Evolutionary conservation across 2,113 vertebrate species (phyloP), one percentile per base, ranked within the genome.

Genomic region (Martes martes): DNA sequence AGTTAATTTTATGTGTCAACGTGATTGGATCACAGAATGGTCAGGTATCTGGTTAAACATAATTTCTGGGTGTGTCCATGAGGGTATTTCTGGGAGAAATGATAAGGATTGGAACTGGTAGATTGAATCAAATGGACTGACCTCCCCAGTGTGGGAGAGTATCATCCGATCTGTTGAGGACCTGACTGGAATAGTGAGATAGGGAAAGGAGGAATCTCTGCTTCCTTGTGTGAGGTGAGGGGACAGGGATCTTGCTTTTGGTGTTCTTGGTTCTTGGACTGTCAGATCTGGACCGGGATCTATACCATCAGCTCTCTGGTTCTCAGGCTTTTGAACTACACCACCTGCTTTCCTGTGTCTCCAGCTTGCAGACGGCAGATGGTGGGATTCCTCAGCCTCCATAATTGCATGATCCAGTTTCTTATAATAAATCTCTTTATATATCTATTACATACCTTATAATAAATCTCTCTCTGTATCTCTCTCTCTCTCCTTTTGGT

Each of bases 111-210:
- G 52, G 21, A 39, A 55, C n/a, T 47, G 24, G 47, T 19, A 67
- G 10, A 33, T 2, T 82, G 39, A 39, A 13, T 47, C 21, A 79
- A 7, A 3, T 2, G 23, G 11, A 11, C 3, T 23, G 42, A 6
- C 7, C 24, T 67, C 21, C 33, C 2, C 1, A 6, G 0, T 16
- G 28, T 45, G 19, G 19, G 36, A 78, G 31, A 36, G 2, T 7
- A 2, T 21, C 39, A 10, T 28, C 15, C 18, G 39, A 3, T 47
- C 4, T 5, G 36, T 8, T 6, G 39, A 50, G 36, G 24, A 10
- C 4, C 19, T 59, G 39, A 33, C 2, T 21, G 47, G 79, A 74
- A 16, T 7, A 28, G 33, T 19, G 59, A 28, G 19, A 19, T 52
- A 19, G 39, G n/a, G 13, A 4, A 50, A 67, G 9, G 21, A 89